A percentile compares a stretch with the other conserved stretches of the same genome.
Evolutionary conservation across 2,113 vertebrate species (phyloP).

Genomic region (Anser brachyrhynchus): DNA sequence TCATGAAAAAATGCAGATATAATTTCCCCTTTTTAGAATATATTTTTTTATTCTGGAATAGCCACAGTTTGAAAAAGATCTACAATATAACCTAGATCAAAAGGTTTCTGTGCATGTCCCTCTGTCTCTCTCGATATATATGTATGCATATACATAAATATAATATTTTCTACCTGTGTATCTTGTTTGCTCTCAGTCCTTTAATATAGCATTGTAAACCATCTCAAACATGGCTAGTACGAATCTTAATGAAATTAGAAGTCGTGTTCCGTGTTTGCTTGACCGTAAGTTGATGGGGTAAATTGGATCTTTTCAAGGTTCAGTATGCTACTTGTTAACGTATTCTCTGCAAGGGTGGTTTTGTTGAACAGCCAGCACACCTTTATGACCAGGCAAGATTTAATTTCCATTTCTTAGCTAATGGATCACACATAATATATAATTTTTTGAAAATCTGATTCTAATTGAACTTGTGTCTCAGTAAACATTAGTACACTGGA

Average conservation of each 20-base stretch:
- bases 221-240: not conserved
- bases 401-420: not conserved
- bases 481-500: not conserved
- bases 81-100: not conserved
- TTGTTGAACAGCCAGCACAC: not conserved
- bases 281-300: not conserved
- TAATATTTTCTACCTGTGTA: not conserved
- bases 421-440: not conserved
- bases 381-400: not conserved
- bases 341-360: not conserved
- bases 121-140: rapidly evolving
- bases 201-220: not conserved
- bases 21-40: not conserved
- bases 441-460: not conserved
- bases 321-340: not conserved
- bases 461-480: not conserved
- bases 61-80: not conserved
- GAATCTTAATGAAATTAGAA: not conserved
- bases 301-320: not conserved
- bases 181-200: not conserved
- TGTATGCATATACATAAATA: rapidly evolving
- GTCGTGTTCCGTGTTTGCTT: not conserved
- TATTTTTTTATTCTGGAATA: not conserved
- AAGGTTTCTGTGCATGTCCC: not conserved
- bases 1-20: not conserved